phyloP scores from a whole-genome alignment of 2,113 vertebrate species.

The Spea multiplicata region DNA sequence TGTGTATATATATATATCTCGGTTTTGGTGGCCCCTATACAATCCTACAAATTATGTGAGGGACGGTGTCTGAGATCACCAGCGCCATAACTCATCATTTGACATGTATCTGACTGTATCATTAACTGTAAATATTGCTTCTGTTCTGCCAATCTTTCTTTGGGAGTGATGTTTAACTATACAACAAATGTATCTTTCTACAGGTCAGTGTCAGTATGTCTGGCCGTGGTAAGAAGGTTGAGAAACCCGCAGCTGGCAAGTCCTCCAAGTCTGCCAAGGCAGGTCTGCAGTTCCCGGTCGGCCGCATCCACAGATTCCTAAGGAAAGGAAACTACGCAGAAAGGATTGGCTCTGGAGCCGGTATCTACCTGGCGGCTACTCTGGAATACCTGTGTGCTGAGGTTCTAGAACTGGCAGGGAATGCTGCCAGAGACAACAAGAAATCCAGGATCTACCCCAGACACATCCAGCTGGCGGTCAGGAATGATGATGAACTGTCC shows the following conservation, averaged over 20 bases:
- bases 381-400: constrained; percentile 72
- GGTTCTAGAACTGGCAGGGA: constrained; percentile 72
- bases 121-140: too few relatives aligned
- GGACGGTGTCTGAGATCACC: too few relatives aligned
- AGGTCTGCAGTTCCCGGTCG: constrained; percentile 65
- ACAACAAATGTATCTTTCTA: too few relatives aligned
- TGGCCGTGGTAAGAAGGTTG: constrained; percentile 62
- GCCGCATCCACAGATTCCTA: constrained; percentile 51
- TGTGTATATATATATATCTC: too few relatives aligned
- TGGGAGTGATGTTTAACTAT: too few relatives aligned
- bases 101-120: too few relatives aligned
- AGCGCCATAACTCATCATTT: too few relatives aligned
- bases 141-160: too few relatives aligned
- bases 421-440: constrained; percentile 63
- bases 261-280: constrained; percentile 55
- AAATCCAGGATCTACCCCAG: constrained; percentile 63
- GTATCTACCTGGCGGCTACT: constrained; percentile 66
- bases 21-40: too few relatives aligned
- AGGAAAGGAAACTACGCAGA: constrained; percentile 56
- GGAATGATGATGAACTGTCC: constrained; percentile 71
- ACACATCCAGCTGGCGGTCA: constrained; percentile 71
- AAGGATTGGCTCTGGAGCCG: constrained; percentile 55
- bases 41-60: too few relatives aligned
- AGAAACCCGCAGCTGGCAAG: neutral
- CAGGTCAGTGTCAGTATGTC: constrained; percentile 59